Evolutionary conservation across 2,888 invertebrate species (phyloP), one percentile per base, ranked within the genome.

Genomic region (Synergus japonicus): DNA sequence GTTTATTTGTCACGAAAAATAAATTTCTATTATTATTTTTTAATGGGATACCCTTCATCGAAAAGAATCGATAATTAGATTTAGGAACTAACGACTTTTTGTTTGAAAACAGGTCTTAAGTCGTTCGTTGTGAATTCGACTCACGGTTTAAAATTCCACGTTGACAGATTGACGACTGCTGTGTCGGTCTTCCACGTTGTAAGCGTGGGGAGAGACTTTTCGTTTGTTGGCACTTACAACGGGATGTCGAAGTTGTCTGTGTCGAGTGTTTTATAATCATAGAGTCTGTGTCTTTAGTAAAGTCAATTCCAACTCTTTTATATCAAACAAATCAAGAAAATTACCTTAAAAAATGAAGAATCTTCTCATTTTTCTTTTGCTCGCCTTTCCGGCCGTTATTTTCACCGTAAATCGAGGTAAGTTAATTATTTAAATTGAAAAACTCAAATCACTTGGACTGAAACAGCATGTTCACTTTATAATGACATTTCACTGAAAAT

Each of bases 351-450:
- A 92, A 92, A 96, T 97, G 96, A 96, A 94, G 93, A 93, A 94
- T 88, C 93, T 96, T 88, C 94, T 95, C 91, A 92, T 96, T 87
- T 91, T 95, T 76, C 90, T 94, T 83, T 90, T 96, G 79, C 89
- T 97, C 88, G 94, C 96, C 86, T 92, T 97, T 84, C 96, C 96
- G 86, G 95, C 96, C 49, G 94, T 96, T 67, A 94, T 96, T 85
- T 94, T 96, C 86, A 95, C 95, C 85, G 94, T 95, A 84, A 95
- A 95, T 92, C 94, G 93, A 92, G 95, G 97, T 97, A 94, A 96
- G 89, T 80, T 81, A 80, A 85, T 83, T 85, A 85, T 86, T 85
- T 83, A 87, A 87, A 88, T 87, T 83, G 83, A 87, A 84, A 83
- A 84, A 84, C 2, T 58, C 15, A 1, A 15, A 10, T 13, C 37